Base-by-base conservation (phyloP, 2,113 vertebrate species). In the Albula goreensis region DNA sequence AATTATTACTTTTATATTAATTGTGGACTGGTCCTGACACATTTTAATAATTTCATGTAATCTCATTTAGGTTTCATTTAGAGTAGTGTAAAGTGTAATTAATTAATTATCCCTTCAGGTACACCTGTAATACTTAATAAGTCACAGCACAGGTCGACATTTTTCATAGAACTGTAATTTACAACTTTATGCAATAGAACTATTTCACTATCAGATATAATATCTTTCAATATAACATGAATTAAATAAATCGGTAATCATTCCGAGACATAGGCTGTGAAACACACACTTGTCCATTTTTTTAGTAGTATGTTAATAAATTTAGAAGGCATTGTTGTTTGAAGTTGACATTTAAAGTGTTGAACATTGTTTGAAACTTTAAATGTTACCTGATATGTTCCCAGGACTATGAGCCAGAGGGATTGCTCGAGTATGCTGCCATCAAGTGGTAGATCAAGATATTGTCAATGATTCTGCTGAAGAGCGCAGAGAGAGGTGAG, bases 371-470 rank as follows among this genome's bases (percentile, higher is more conserved):
- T 74, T 25, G n/a, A 25, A 2, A 74, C 31, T 74, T 25, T 8
- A 74, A 9, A 31, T 74, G 3, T 25, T 10, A 25, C n/a, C 10
- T 7, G 70, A 7, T 25, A 31, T 74, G 10, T 7, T 25, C 9
- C 3, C 22, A 74, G 66, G 10, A 70, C 15, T 6, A 19, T 70
- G 66, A 12, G 13, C 17, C 22, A 19, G 15, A 17, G 22, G 22
- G 22, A 51, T 25, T 66, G 11, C 5, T 66, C 15, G 5, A 49
- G 41, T 48, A 17, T 57, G 49, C 84, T 81, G 85, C 85, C 85
- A 78, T 85, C 85, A 31, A 56, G 85, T 94, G 95, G 94, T 66
- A 79, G 10, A 86, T 41, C 13, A 22, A 31, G 12, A 41, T 80
- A 1, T 52, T 85, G 85, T 91, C 60, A 56, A 87, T 77, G 81